Evolutionary conservation across 1,140 invertebrate species (phyloP), one percentile per base, ranked within the genome.

Genomic region (Cecropterus lyciades): DNA sequence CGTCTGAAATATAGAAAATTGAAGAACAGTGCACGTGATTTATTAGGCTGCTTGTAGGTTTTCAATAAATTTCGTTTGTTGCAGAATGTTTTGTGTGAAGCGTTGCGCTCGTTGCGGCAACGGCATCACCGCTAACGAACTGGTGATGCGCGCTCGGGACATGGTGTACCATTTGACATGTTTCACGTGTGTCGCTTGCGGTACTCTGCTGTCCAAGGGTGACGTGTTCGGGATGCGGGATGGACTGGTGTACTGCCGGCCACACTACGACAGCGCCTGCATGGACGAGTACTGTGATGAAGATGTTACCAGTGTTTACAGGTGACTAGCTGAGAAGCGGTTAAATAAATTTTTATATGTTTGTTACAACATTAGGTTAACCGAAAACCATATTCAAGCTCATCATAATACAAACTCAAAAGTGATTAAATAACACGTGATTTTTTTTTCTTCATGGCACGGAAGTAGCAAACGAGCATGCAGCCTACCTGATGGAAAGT

Each of bases 151-250:
- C 68, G 97, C 97, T 0, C 91, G 96, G 24, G 97, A 97, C 72
- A 93, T 96, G 73, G 97, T 98, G 46, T 99, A 97, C 89, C 98
- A 99, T 89, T 93, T 98, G 51, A 95, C 96, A 65, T 99, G 98
- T 92, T 99, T 99, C 93, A 96, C 95, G 1, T 99, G 98, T 85
- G 95, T 95, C 14, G 95, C 96, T 53, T 99, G 98, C 91, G 95
- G 96, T 56, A 93, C 94, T 10, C 93, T 95, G 17, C 90, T 97
- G 37, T 95, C 95, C 65, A 96, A 96, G 85, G 96, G 98, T 24
- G 98, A 99, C 87, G 96, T 98, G 74, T 98, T 98, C 90, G 97
- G 97, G 11, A 96, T 97, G 93, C 93, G 96, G 64, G 95, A 96
- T 73, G 95, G 95, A 16, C 93, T 96, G n/a, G 94, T 96, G 63